Base-by-base conservation (phyloP, 2,888 invertebrate species). In the Neocrepidodera transversa region DNA sequence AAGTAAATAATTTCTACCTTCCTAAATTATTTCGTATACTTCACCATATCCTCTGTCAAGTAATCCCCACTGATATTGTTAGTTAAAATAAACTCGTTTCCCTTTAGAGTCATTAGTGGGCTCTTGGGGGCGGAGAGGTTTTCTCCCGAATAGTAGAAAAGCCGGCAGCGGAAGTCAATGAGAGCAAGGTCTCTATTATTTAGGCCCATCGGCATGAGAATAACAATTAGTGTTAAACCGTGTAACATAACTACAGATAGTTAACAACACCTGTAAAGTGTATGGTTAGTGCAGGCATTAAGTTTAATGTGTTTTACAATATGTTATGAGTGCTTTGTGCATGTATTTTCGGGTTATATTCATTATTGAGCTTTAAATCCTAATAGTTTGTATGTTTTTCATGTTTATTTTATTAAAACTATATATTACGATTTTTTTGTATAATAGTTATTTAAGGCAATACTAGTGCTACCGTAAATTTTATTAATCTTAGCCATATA, bases 61-160 rank as follows among this genome's bases (percentile, higher is more conserved):
- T 38, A 38, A 38, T 38, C 17, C 38, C 38, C 14, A n/a, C 38
- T 32, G 38, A 38, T 38, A 38, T 11, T 38, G 38, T 38, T 38
- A 38, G 38, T 38, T 38, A 38, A 38, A 38, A 38, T n/a, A 38
- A 38, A 38, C 38, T 38, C 38, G 38, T 38, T 17, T 38, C 38
- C 17, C 38, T 38, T 38, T 38, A 11, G 17, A 17, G 38, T 38
- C 38, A 38, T 38, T 38, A 38, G 38, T 38, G 38, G 17, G 38
- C 38, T 38, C 38, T 14, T 16, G 17, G 17, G 38, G 38, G 38
- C 38, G 38, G 14, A 38, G 16, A 17, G 38, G 38, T 38, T 38
- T 38, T 38, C 38, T 16, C 38, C 38, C 38, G 17, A 38, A 38
- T 38, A 16, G 38, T 38, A 17, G 38, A 17, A 38, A 38, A 38